phyloP scores from a whole-genome alignment of 1,140 invertebrate species.

The Procambarus clarkii region DNA sequence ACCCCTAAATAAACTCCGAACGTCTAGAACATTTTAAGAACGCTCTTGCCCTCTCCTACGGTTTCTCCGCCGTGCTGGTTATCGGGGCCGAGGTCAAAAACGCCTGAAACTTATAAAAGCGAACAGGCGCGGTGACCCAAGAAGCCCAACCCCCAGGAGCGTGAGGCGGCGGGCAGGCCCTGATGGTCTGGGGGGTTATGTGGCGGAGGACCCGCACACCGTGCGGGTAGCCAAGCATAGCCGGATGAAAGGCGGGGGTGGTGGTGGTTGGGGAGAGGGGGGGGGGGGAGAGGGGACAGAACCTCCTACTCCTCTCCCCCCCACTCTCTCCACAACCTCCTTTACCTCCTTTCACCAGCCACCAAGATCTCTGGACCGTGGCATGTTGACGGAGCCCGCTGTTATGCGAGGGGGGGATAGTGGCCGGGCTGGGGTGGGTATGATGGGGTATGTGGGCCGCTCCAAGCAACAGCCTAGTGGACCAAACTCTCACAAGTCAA shows the following conservation, averaged over 20 bases:
- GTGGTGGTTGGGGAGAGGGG: slow-evolving; percentile 5
- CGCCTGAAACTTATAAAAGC: neutral
- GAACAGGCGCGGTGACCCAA: slow-evolving; percentile 17
- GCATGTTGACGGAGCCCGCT: slow-evolving; percentile 1
- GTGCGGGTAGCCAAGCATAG: slow-evolving; percentile 41
- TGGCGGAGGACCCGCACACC: slow-evolving; percentile 8
- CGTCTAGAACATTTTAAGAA: no score
- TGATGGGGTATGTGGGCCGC: no score
- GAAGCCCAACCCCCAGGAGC: slow-evolving; percentile 16
- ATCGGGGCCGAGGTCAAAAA: slow-evolving; percentile 2
- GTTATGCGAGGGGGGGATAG: neutral
- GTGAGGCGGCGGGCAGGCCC: neutral
- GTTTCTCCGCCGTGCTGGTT: slow-evolving; percentile 9
- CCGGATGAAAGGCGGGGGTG: slow-evolving; percentile 20
- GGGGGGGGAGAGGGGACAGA: slow-evolving; percentile 6
- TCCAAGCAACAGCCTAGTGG: no score
- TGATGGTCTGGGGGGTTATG: neutral
- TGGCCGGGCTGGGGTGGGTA: neutral
- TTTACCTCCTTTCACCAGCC: slow-evolving; percentile 22
- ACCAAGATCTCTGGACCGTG: slow-evolving; percentile 29
- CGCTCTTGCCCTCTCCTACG: neutral
- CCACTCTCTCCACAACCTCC: neutral
- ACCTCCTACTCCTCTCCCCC: no score
- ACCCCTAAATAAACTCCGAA: no score
- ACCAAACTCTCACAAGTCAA: no score